A percentile compares a stretch with the other conserved stretches of the same genome.
Conservation (phyloP, 2,113 vertebrate genomes). For the Laticauda laticaudata region DNA sequence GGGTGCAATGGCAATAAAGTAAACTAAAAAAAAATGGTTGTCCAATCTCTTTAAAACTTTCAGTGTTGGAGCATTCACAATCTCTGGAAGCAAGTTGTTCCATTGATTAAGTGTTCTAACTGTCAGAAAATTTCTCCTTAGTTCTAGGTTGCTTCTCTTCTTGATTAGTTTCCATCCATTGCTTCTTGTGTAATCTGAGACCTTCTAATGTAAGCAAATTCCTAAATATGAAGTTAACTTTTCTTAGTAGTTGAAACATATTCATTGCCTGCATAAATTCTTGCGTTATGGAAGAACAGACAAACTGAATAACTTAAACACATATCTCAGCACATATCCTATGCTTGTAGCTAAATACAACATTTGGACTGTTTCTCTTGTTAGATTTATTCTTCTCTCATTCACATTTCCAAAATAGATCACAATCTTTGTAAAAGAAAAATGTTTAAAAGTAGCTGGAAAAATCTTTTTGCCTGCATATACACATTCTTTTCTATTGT, state of each 20-base stretch:
- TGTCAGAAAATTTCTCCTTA: neutral
- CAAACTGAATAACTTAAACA: neutral
- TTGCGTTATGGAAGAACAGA: neutral
- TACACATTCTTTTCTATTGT: neutral
- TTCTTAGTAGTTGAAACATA: neutral
- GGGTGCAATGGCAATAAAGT: too few relatives aligned
- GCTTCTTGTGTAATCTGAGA: neutral
- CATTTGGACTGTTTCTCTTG: neutral
- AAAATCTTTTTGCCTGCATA: neutral
- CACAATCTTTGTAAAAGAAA: neutral
- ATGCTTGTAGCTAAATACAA: neutral
- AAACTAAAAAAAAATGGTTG: neutral
- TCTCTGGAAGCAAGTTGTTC: neutral
- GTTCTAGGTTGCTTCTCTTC: neutral
- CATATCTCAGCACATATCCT: neutral
- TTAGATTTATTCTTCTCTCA: neutral
- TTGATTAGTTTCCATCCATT: neutral
- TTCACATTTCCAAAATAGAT: neutral
- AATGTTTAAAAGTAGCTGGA: neutral
- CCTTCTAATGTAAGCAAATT: neutral
- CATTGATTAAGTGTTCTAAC: neutral
- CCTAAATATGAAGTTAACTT: neutral
- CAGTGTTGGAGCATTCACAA: neutral
- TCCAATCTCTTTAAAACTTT: neutral
- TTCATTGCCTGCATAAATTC: neutral